phyloP scores from a whole-genome alignment of 2,797 vertebrate genomes.

The Champsocephalus esox region DNA sequence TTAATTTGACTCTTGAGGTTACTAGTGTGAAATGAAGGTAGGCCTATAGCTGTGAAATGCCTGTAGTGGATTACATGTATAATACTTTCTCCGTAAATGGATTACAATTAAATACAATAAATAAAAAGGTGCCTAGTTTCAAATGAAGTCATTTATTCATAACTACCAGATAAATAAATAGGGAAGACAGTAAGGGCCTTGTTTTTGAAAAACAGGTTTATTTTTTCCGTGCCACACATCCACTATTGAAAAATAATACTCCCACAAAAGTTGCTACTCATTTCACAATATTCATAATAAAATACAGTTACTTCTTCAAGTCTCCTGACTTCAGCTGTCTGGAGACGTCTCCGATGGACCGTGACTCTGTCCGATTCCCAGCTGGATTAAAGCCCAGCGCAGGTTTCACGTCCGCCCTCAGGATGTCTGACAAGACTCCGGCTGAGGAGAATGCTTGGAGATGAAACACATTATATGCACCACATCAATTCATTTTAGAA shows the following conservation, averaged over 20 bases:
- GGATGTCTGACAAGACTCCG: slow-evolving; percentile 77
- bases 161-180: neutral
- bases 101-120: neutral
- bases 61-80: neutral
- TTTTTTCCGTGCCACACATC: slow-evolving; percentile 92
- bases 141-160: neutral
- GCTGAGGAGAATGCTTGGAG: slow-evolving; percentile 88
- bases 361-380: slow-evolving; percentile 75
- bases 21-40: too few species aligned
- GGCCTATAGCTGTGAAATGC: neutral
- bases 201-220: slow-evolving; percentile 89
- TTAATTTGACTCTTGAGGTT: neutral
- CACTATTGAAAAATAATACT: slow-evolving; percentile 93
- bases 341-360: slow-evolving; percentile 86
- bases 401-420: slow-evolving; percentile 79
- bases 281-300: slow-evolving; percentile 92
- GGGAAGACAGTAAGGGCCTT: slow-evolving; percentile 3
- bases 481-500: slow-evolving; percentile 86
- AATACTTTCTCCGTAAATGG: neutral
- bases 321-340: slow-evolving; percentile 90
- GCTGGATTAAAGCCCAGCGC: slow-evolving; percentile 85
- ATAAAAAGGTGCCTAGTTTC: neutral
- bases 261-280: slow-evolving; percentile 91
- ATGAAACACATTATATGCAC: slow-evolving; percentile 84
- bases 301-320: slow-evolving; percentile 89